phyloP scores from a whole-genome alignment of 2,797 vertebrate genomes.

The Furcifer pardalis region DNA sequence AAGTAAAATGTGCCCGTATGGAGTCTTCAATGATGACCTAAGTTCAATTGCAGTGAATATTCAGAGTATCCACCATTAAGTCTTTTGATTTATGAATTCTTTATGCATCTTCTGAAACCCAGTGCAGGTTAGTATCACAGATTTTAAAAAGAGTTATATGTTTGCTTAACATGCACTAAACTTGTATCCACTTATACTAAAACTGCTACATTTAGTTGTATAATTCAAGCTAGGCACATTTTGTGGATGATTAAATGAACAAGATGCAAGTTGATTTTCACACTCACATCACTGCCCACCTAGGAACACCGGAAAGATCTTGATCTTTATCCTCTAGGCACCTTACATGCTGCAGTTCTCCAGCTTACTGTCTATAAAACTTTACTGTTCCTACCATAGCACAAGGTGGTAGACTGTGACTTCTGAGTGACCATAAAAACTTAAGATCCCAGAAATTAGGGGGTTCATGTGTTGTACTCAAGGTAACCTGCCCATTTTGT shows the following conservation, averaged over 20 bases:
- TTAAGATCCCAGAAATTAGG: neutral
- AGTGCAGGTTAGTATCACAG: neutral
- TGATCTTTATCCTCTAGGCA: neutral
- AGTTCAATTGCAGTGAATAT: neutral
- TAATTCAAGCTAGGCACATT: neutral
- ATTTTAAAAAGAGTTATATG: neutral
- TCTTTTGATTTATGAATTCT: neutral
- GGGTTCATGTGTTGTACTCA: neutral
- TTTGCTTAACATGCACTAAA: neutral
- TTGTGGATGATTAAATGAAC: neutral
- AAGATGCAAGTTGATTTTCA: neutral
- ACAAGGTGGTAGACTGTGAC: neutral
- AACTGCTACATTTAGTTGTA: neutral
- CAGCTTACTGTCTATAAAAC: neutral
- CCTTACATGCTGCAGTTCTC: neutral
- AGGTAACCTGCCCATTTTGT: neutral
- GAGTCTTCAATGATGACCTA: too few species aligned
- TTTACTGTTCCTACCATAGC: neutral
- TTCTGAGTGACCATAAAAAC: neutral
- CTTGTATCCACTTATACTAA: neutral
- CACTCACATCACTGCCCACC: neutral
- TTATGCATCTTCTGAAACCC: neutral
- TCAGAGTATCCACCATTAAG: neutral
- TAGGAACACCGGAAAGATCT: neutral
- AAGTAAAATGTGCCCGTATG: too few species aligned